A percentile compares a stretch with the other conserved stretches of the same genome.
Conservation (phyloP, 2,797 vertebrate genomes). For the Phrynocephalus vlangalii region DNA sequence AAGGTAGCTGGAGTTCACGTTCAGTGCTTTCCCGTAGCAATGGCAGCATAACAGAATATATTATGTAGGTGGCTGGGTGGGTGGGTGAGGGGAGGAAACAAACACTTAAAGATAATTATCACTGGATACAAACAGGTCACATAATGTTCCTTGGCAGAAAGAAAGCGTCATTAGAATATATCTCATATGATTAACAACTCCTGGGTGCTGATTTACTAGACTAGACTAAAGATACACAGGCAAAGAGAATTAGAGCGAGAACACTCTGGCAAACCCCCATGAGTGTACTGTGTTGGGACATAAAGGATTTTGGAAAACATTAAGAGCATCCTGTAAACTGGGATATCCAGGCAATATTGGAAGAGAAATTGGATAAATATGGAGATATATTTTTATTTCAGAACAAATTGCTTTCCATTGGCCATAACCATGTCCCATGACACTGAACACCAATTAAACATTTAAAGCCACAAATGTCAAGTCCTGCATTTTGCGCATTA, state of each 20-base stretch:
- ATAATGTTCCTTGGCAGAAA: slow-evolving; percentile 32
- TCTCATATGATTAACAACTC: slow-evolving; percentile 36
- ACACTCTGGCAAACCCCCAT: neutral
- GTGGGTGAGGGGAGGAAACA: neutral
- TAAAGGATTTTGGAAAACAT: slow-evolving; percentile 30
- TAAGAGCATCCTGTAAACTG: slow-evolving; percentile 6
- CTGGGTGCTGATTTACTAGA: neutral
- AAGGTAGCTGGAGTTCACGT: slow-evolving; percentile 9
- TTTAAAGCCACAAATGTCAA: neutral
- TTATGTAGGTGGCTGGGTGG: neutral
- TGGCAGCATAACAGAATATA: slow-evolving; percentile 23
- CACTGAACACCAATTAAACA: slow-evolving; percentile 12
- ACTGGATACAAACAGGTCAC: neutral
- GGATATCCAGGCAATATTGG: slow-evolving; percentile 20
- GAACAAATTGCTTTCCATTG: neutral
- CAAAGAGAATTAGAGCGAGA: neutral
- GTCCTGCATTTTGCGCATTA: slow-evolving; percentile 15
- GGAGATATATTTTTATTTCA: neutral
- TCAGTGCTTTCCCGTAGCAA: neutral
- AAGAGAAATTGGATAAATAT: slow-evolving; percentile 33
- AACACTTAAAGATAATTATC: slow-evolving; percentile 44
- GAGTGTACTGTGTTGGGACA: neutral
- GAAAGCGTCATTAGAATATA: slow-evolving; percentile 33
- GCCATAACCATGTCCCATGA: slow-evolving; percentile 16
- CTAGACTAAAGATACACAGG: slow-evolving; percentile 23